Base-by-base conservation (phyloP, 2,797 vertebrate species). In the Trachurus trachurus region DNA sequence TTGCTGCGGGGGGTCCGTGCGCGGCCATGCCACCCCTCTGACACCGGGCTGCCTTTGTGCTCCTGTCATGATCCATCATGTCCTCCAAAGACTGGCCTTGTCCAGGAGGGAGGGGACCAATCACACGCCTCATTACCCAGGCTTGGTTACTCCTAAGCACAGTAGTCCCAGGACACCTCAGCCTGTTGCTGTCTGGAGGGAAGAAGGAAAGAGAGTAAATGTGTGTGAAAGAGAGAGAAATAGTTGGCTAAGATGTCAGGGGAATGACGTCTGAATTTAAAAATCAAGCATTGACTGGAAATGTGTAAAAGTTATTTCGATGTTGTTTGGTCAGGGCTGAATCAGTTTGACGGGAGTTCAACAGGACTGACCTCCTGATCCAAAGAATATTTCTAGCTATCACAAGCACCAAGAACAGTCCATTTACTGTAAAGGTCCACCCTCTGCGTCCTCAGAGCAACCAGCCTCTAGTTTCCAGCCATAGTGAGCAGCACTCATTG, bases 61-160 rank as follows among this genome's bases (percentile, higher is more conserved):
- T 78, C 56, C 88, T 95, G 95, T 96, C 96, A 94, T 71, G 84
- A 96, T 96, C 93, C 93, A 95, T 96, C 95, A 96, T 86, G 88
- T 92, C 85, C 64, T 86, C 93, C 82, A 90, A 91, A 94, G 92
- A 90, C 89, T 63, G 69, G 90, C 89, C 93, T 93, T 95, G 93
- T 94, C 93, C 92, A 16, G 80, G 90, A 94, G 92, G 95, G 95
- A 94, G 95, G 95, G 91, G 91, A 93, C 93, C 93, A 94, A 96
- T 96, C 95, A 96, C 91, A 94, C 91, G 95, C 93, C 94, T 95
- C 96, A 96, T 96, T 96, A 96, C 86, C 90, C 95, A 89, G 87
- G 95, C 95, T 95, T 96, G 95, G 94, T 94, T 93, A 93, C 95
- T 95, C 93, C 84, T 88, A 80, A 89, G 73, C 76, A 17, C 82